Evolutionary conservation across 2,888 invertebrate genomes (phyloP), one percentile per base, ranked within the genome.

Genomic region (Nemoura dubitans): DNA sequence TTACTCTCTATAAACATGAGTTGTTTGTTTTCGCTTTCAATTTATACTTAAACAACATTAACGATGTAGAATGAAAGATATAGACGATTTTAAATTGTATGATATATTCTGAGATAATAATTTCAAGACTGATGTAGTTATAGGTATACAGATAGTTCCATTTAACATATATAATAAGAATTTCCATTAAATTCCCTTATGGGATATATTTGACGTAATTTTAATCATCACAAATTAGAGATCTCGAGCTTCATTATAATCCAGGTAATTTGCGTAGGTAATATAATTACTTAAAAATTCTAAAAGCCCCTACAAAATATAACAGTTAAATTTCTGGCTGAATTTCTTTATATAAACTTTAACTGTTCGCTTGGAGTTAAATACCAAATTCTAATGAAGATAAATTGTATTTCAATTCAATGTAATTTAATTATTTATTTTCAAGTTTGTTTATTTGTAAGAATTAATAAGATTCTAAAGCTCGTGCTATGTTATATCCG

Each of bases 41-140:
- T 81, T 82, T 77, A 76, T 76, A 59, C 81, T 82, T 83, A 83
- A 87, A 87, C 87, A 87, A 87, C 86, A 77, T 83, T 85, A 86
- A 87, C 85, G 36, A 86, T 86, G 82, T 86, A 86, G 83, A 43
- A 80, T 85, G 85, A 85, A 86, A 85, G 85, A 85, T 86, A 43
- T 36, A 59, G 59, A 59, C 59, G 59, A 21, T 59, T 59, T 59
- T 59, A 59, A 59, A 59, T 59, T 59, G 3, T 59, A 86, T 78
- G 76, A 84, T 76, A 84, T 76, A 84, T 84, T 84, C 29, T 81
- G 43, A 84, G 84, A 84, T 84, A 84, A 76, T 76, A 30, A 16
- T 76, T 78, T 84, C 80, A 78, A 86, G 80, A 78, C 78, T 81
- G 42, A 83, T 59, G 59, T 59, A 59, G 59, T 59, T 59, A 59